Conservation (phyloP, 30 jellyfish, hydroid and myxozoan genomes). For the Pseudorhiza aurosa region DNA sequence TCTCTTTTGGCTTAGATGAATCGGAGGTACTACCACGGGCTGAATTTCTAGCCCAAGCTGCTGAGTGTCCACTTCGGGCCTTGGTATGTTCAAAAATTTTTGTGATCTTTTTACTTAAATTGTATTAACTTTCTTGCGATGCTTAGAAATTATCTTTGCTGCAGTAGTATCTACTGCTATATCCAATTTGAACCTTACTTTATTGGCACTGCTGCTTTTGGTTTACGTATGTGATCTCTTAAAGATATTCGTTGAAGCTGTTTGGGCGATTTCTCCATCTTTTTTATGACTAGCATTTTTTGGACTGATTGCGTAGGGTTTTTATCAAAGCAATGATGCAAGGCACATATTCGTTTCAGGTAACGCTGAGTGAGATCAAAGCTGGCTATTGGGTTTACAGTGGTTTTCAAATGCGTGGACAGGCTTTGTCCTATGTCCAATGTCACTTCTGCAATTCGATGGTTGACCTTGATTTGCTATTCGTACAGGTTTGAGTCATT, state of each 20-base stretch:
- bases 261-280: too few relatives aligned
- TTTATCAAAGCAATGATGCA: too few relatives aligned
- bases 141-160: too few relatives aligned
- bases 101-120: too few relatives aligned
- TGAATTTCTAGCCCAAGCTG: slow-evolving; percentile 19
- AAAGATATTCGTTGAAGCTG: too few relatives aligned
- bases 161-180: too few relatives aligned
- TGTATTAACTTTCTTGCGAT: too few relatives aligned
- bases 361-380: slow-evolving; percentile 68
- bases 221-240: too few relatives aligned
- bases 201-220: too few relatives aligned
- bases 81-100: slow-evolving; percentile 49
- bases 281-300: too few relatives aligned
- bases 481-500: slow-evolving; percentile 65
- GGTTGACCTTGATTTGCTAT: slow-evolving; percentile 83
- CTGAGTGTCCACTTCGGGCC: slow-evolving; percentile 63
- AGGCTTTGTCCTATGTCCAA: slow-evolving; percentile 82
- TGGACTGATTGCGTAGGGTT: too few relatives aligned
- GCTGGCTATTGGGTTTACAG: slow-evolving; percentile 82
- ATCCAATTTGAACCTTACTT: too few relatives aligned
- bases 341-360: slow-evolving; percentile 53
- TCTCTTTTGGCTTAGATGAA: slow-evolving; percentile 19
- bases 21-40: slow-evolving; percentile 24
- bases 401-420: slow-evolving; percentile 86
- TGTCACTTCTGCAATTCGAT: slow-evolving; percentile 81